Evolutionary conservation across 2,888 invertebrate genomes (phyloP).

Genomic region (Cyclophora albipunctata): DNA sequence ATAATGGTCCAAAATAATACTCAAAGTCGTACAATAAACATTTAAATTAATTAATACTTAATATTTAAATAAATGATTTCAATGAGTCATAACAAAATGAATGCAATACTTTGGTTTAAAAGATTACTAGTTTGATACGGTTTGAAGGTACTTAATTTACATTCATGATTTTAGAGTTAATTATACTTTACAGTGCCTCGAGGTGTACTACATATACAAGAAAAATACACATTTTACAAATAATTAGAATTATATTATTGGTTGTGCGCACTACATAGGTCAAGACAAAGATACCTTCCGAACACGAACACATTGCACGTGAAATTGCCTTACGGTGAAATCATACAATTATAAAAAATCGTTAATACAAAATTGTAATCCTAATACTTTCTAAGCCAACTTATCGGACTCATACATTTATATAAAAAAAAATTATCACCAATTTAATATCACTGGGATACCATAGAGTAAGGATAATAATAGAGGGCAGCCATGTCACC

Average conservation of each 20-base stretch:
- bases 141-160: slow-evolving; percentile 7
- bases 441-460: too few relatives aligned
- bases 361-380: too few relatives aligned
- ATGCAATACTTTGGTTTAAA: slow-evolving; percentile 62
- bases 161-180: slow-evolving; percentile 6
- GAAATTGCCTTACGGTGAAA: too few relatives aligned
- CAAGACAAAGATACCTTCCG: neutral
- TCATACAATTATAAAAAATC: too few relatives aligned
- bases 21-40: slow-evolving; percentile 36
- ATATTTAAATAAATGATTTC: slow-evolving; percentile 33
- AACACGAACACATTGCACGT: neutral
- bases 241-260: slow-evolving; percentile 1
- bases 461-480: too few relatives aligned
- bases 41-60: slow-evolving; percentile 42
- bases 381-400: too few relatives aligned
- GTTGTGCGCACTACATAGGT: too few relatives aligned
- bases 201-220: slow-evolving; percentile 6
- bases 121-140: slow-evolving; percentile 33
- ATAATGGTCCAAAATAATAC: slow-evolving; percentile 56
- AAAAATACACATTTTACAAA: slow-evolving; percentile 12
- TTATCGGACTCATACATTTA: too few relatives aligned
- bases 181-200: slow-evolving; percentile 11
- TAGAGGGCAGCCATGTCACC: too few relatives aligned
- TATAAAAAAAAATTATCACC: too few relatives aligned
- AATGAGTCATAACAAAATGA: slow-evolving; percentile 43